phyloP scores from a whole-genome alignment of 2,888 invertebrate genomes.

The Cataglyphis albicans region DNA sequence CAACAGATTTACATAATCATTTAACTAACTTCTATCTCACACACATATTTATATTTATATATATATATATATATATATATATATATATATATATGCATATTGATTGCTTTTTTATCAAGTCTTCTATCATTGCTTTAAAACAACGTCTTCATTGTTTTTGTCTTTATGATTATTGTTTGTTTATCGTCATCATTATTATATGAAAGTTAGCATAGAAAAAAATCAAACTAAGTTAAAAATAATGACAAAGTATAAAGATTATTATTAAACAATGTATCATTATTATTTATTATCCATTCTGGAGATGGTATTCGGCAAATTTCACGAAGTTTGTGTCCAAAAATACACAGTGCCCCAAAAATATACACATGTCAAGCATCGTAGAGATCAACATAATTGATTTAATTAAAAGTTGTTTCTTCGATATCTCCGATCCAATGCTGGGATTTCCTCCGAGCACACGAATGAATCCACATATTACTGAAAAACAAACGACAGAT shows the following conservation, averaged over 20 bases:
- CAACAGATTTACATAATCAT: slow-evolving; percentile 8
- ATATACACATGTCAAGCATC: not conserved
- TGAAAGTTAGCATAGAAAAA: slow-evolving; percentile 5
- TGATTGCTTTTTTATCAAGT: not conserved
- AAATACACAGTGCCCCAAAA: slow-evolving; percentile 26
- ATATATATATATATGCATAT: not conserved
- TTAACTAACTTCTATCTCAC: slow-evolving; percentile 16
- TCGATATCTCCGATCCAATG: not conserved
- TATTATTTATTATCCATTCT: slow-evolving; percentile 7
- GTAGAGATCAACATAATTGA: slow-evolving; percentile 8
- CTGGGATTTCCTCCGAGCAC: not conserved
- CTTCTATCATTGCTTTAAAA: too few relatives aligned
- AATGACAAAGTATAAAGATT: slow-evolving; percentile 2
- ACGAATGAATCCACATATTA: slow-evolving; percentile 23
- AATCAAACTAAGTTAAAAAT: not conserved
- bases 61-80: not conserved
- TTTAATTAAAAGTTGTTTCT: slow-evolving; percentile 13
- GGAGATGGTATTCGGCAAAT: not conserved
- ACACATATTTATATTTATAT: not conserved
- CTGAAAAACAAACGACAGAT: slow-evolving; percentile 38
- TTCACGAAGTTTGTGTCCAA: slow-evolving; percentile 14
- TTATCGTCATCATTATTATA: not conserved
- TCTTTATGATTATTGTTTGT: not conserved
- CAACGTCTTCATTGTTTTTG: slow-evolving; percentile 1
- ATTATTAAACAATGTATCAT: not conserved